These are phyloP conservation scores for Haliaeetus leucogaster DNA, from an alignment of 2,113 vertebrate species.

Conservation along the genomic window DNA sequence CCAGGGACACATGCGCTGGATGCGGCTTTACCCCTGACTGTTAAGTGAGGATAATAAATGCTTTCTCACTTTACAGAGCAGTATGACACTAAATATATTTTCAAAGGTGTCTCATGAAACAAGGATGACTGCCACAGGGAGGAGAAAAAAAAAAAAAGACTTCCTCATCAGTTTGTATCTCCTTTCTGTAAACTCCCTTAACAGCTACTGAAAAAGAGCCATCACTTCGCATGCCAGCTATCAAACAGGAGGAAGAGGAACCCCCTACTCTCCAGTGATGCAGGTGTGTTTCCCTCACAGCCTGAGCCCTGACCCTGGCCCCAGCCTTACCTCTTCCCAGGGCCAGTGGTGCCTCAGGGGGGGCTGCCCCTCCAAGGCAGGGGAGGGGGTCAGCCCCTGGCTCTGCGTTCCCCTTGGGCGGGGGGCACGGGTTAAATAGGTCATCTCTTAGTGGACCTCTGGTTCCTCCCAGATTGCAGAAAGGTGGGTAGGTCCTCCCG, in stretches of 20 bases:
- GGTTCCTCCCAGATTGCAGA: neutral
- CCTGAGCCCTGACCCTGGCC: neutral
- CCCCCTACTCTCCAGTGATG: neutral
- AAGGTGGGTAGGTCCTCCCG: neutral
- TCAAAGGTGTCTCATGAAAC: slow-evolving; percentile 1
- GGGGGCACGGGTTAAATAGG: neutral
- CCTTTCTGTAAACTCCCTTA: neutral
- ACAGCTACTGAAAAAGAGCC: neutral
- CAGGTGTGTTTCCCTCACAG: neutral
- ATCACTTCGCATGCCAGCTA: neutral
- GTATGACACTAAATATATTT: neutral
- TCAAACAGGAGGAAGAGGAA: neutral
- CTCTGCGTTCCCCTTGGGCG: neutral
- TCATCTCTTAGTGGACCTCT: neutral
- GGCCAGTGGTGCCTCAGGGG: neutral
- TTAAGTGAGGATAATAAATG: slow-evolving; percentile 4
- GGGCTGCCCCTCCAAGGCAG: neutral
- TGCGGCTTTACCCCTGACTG: too few species aligned
- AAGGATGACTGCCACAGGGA: neutral
- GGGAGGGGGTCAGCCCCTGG: neutral
- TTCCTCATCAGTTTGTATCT: neutral
- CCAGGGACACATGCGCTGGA: too few species aligned
- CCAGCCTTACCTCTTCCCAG: neutral
- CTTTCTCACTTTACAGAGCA: slow-evolving; percentile 9
- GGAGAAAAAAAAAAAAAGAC: neutral